These are phyloP conservation scores for Trissolcus basalis DNA, from an alignment of 1,140 invertebrate species.

Conservation along the genomic window DNA sequence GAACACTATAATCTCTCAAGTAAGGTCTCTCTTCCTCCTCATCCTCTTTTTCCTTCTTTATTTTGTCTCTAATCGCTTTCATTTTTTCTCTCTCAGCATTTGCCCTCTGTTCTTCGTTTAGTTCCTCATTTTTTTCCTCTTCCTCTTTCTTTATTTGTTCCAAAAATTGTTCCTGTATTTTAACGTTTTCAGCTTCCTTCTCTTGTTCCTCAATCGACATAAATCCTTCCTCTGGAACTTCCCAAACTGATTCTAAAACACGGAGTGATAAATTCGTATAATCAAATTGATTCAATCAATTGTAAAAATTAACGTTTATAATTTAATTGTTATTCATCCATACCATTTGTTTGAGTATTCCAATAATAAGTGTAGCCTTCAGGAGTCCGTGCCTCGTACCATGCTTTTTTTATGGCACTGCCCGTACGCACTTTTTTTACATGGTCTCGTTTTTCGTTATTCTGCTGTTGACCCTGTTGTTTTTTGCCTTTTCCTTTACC, in stretches of 20 bases:
- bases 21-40: slow-evolving; percentile 73
- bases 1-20: slow-evolving; percentile 72
- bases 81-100: slow-evolving; percentile 72
- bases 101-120: slow-evolving; percentile 72
- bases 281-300: slow-evolving; percentile 36
- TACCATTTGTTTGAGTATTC: slow-evolving; percentile 87
- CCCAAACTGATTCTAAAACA: slow-evolving; percentile 79
- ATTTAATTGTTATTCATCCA: slow-evolving; percentile 4
- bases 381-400: slow-evolving; percentile 84
- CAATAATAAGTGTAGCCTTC: slow-evolving; percentile 88
- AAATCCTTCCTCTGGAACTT: slow-evolving; percentile 81
- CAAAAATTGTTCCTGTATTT: slow-evolving; percentile 74
- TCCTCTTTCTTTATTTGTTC: slow-evolving; percentile 77
- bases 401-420: slow-evolving; percentile 70
- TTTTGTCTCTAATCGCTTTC: slow-evolving; percentile 73
- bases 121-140: slow-evolving; percentile 64
- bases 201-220: slow-evolving; percentile 80
- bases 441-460: slow-evolving; percentile 11
- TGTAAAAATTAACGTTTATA: too few species aligned
- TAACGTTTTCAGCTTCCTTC: slow-evolving; percentile 69
- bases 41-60: slow-evolving; percentile 59
- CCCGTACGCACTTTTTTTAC: slow-evolving; percentile 67
- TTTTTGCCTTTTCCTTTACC: slow-evolving; percentile 72
- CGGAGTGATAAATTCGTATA: neutral
- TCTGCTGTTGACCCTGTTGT: neutral